Evolutionary conservation across 2,797 vertebrate species (phyloP), one percentile per base, ranked within the genome.

Genomic region (Falco berigora): DNA sequence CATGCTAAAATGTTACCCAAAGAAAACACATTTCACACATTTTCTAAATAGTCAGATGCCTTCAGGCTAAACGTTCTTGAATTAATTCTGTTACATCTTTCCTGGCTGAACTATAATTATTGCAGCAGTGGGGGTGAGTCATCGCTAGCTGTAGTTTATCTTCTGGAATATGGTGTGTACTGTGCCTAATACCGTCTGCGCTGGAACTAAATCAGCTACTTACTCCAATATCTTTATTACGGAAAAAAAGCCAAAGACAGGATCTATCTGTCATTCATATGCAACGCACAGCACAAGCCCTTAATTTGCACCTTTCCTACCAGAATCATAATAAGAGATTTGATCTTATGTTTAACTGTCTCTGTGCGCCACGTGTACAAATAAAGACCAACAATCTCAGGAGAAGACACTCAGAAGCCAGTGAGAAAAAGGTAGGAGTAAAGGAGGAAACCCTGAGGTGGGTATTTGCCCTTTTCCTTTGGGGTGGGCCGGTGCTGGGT

Each of bases 21-120:
- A 87, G 68, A 25, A 80, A 81, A 85, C 25, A 24, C 30, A 62
- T 80, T 90, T 95, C 74, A 34, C 69, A 66, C 20, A 0, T 62
- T 59, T 71, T 73, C 69, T 78, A 68, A 90, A 81, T 36, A 76
- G 56, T 46, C 61, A 67, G 55, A 64, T 52, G 62, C 86, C 74
- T 83, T 90, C 44, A 71, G 49, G 63, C 78, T 91, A 89, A 92
- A 74, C 73, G 50, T 69, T 77, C 44, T 82, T 49, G 75, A 86
- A 87, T 78, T 92, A 86, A 86, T 68, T 92, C 71, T 56, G 68
- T 75, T 88, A 83, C 78, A n/a, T 59, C 79, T 87, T 59, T 91
- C 68, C 61, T 46, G 30, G 71, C 50, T 55, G 89, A 92, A 92
- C 92, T 84, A 64, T 88, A 93, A 95, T 94, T 93, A 85, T 42